These are phyloP conservation scores for Exephanes ischioxanthus DNA, from an alignment of 2,888 invertebrate species.

Conservation along the genomic window DNA sequence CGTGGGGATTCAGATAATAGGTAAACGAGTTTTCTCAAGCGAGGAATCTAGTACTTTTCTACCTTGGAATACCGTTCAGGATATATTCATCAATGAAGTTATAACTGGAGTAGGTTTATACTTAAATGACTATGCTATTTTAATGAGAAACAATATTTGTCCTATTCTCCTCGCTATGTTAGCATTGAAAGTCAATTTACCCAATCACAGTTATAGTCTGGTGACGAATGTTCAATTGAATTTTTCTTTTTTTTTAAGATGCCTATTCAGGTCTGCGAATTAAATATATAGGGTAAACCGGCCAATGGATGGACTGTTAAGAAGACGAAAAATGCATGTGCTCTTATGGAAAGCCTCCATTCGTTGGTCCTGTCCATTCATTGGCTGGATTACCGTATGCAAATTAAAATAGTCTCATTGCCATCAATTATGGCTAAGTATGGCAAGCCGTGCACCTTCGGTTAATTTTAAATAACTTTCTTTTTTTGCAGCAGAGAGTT, in stretches of 20 bases:
- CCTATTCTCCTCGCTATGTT: background rate
- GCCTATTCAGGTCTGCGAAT: too few species aligned
- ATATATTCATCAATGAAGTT: slow-evolving; percentile 83
- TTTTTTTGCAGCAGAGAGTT: slow-evolving; percentile 80
- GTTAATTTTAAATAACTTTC: background rate
- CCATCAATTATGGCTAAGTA: background rate
- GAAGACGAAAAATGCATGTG: too few species aligned
- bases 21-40: slow-evolving; percentile 73
- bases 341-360: too few species aligned
- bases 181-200: background rate
- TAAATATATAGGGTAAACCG: too few species aligned
- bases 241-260: background rate
- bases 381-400: too few species aligned
- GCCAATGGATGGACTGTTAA: too few species aligned
- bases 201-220: background rate
- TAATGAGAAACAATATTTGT: background rate
- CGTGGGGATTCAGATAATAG: slow-evolving; percentile 81
- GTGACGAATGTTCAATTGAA: background rate
- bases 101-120: slow-evolving; percentile 79
- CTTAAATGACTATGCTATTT: background rate
- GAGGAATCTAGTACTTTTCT: slow-evolving; percentile 77
- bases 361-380: too few species aligned
- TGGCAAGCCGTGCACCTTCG: background rate
- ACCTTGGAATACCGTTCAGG: slow-evolving; percentile 81
- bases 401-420: too few species aligned